Base-by-base conservation (phyloP, 2,113 vertebrate genomes). In the Strix uralensis region DNA sequence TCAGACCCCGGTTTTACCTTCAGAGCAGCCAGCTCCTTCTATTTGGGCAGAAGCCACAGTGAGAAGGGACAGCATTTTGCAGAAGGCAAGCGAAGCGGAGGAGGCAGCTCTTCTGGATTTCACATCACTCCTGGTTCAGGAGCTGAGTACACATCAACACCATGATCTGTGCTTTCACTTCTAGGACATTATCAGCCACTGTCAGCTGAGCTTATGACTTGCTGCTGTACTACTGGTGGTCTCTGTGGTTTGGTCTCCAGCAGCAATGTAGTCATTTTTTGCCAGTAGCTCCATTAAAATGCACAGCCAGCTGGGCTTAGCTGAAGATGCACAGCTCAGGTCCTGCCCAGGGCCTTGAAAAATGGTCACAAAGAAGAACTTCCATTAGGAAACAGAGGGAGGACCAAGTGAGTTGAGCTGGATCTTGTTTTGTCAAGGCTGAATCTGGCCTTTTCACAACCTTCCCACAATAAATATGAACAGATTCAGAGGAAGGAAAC, bases 141-240 rank as follows among this genome's bases (percentile, higher is more conserved):
- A 13, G 7, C 42, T 79, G 34, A 7, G 13, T 82, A 47, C 36
- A n/a, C 17, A 73, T 44, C 77, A 83, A 26, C 17, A 66, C 20
- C 22, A 9, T 15, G 13, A 59, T n/a, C n/a, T 0, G 0, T 40
- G 38, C 21, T 51, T 72, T 62, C 44, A 51, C 32, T 74, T 63
- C 55, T 27, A 52, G 85, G 1, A 3, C 0, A 0, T 11, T 52
- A 51, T 7, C 7, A 8, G 71, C 34, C 4, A 2, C 66, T 57
- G 5, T 26, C 59, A 46, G 40, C 40, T 70, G 73, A 86, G n/a
- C 30, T 79, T 57, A n/a, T 4, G 11, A 30, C 30, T 65, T 0
- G 0, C 42, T 73, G 72, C 46, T 4, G 1, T 55, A n/a, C 5
- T 34, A 47, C 69, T 3, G 10, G 59, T 69, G 46, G 70, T 74